Percentiles rank a stretch among this genome's conserved stretches.
Evolutionary conservation across 2,888 invertebrate species (phyloP).

Genomic region (Drosophila mercatorum): DNA sequence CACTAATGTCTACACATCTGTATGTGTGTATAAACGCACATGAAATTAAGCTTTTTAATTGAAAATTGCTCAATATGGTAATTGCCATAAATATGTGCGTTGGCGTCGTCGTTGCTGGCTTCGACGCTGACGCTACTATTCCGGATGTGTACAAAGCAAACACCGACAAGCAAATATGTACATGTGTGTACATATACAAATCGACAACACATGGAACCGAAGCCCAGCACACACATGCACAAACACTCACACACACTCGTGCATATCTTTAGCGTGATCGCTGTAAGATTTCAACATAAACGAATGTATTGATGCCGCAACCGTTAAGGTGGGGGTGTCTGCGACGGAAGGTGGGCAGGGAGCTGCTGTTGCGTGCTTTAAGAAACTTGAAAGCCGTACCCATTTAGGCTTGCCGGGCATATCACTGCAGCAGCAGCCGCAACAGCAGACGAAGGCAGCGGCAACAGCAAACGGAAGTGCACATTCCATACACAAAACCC

Average conservation of each 20-base stretch:
- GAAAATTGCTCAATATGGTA: slow-evolving; percentile 81
- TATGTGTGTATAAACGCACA: not conserved
- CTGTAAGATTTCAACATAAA: slow-evolving; percentile 79
- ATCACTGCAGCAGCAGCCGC: slow-evolving; percentile 48
- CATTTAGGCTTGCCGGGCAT: slow-evolving; percentile 64
- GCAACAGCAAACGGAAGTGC: slow-evolving; percentile 77
- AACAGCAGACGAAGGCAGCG: slow-evolving; percentile 22
- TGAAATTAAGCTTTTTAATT: slow-evolving; percentile 60
- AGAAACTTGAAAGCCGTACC: slow-evolving; percentile 77
- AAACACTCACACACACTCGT: slow-evolving; percentile 22
- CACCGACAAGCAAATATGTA: slow-evolving; percentile 49
- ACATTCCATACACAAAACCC: slow-evolving; percentile 78
- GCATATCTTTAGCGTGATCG: slow-evolving; percentile 63
- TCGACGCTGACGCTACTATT: slow-evolving; percentile 65
- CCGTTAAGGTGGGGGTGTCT: slow-evolving; percentile 19
- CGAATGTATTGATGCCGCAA: slow-evolving; percentile 66
- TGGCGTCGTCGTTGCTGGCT: slow-evolving; percentile 45
- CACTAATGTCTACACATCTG: not conserved
- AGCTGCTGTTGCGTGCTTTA: slow-evolving; percentile 28
- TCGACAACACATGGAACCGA: slow-evolving; percentile 61
- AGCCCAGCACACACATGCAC: slow-evolving; percentile 30
- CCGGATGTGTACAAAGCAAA: slow-evolving; percentile 78
- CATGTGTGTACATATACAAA: slow-evolving; percentile 34
- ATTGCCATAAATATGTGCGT: slow-evolving; percentile 73
- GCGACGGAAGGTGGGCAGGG: slow-evolving; percentile 3